Evolutionary conservation across 2,113 vertebrate species (phyloP), one percentile per base, ranked within the genome.

Genomic region (Salvelinus namaycush): DNA sequence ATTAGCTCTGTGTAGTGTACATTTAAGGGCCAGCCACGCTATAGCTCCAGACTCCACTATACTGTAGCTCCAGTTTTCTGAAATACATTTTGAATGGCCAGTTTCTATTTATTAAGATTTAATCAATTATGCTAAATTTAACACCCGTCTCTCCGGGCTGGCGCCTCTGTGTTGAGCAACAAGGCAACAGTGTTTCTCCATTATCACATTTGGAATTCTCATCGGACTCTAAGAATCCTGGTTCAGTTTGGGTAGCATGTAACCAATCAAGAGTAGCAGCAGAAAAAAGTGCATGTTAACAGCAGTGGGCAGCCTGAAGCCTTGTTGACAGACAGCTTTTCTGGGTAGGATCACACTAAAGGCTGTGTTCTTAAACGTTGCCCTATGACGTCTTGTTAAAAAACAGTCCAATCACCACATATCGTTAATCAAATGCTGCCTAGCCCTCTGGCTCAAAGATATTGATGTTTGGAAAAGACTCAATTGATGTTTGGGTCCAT

Each of bases 401-500:
- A 34, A 44, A 18, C 6, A 29, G 12, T 20, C 18, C 18, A 51
- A 68, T 51, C 44, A 54, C 16, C 6, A 7, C n/a, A 27, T 68
- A 12, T 5, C 65, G n/a, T 67, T 39, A 51, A 31, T 67, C 64
- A 67, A 75, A 54, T 75, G 75, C 74, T 5, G 27, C 18, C 59
- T 7, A 2, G 59, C 59, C 59, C 6, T 22, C 5, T 1, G 14
- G 3, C 49, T 54, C 12, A 54, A 54, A 54, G 14, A 54, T 18
- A 4, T 20, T 57, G 16, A 44, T 44, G 39, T 11, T 44, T 44
- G 39, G 39, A 9, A 54, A 54, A 54, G 14, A 54, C 49, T 54
- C 59, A 1, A 22, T 62, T 62, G 24, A 66, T 27, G 13, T 24
- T 24, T 29, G 9, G 22, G 2, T 14, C 24, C 26, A 66, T 54